Evolutionary conservation across 1,140 invertebrate genomes (phyloP), one percentile per base, ranked within the genome.

Genomic region (Brachionus calyciflorus): DNA sequence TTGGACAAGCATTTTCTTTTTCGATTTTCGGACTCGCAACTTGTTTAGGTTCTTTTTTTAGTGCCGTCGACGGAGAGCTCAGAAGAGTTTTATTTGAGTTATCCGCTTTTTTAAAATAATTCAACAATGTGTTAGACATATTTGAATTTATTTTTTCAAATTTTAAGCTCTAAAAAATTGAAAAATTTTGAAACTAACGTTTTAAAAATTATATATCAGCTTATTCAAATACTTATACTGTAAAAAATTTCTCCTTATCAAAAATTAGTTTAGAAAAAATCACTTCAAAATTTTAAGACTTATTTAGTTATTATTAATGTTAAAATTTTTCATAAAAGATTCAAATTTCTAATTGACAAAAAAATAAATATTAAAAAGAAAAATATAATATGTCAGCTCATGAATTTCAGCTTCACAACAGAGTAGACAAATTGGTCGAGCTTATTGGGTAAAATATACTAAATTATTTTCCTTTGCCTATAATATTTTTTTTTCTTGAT

Each of bases 41-140:
- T 33, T 17, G 14, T 37, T 19, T 40, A n/a, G n/a, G n/a, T 49
- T 51, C 46, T 73, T 55, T 73, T 73, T 73, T 55, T 6, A 37
- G 24, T 30, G 44, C 30, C 19, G n/a, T n/a, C n/a, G n/a, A n/a
- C n/a, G 24, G 33, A 37, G 33, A 37, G 33, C 9, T 37, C 33
- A 37, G 6, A 12, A 46, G 46, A n/a, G 46, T 40, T 1, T 30
- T 14, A 5, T 14, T 73, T 26, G 46, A 19, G 19, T 26, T 28
- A 6, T 73, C 44, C 19, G 28, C 19, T 73, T 73, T 73, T 73
- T 73, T 73, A 55, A 73, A 73, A 51, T 73, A 73, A 55, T 73
- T 73, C 14, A 73, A 40, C 24, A 73, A 17, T 51, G 69, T 53
- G 33, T 73, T 73, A 10, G 69, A 55, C 69, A 73, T 73, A 30